A percentile compares a stretch with the other conserved stretches of the same genome.
phyloP scores from a whole-genome alignment of 2,888 invertebrate genomes.

The Agelastica alni region DNA sequence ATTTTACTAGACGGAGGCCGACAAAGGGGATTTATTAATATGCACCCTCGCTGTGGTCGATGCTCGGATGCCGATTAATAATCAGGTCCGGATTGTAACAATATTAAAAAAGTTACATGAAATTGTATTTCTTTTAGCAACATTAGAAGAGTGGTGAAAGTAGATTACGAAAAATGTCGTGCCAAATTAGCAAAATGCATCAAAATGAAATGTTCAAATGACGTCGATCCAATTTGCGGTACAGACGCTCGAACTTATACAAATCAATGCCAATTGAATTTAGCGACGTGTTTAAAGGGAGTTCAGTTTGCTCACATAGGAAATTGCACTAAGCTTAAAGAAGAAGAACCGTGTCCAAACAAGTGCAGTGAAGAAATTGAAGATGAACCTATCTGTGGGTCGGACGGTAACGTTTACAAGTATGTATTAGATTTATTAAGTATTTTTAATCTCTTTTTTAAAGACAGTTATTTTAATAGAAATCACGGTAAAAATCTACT shows the following conservation, averaged over 20 bases:
- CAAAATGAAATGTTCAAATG: constrained; percentile 71
- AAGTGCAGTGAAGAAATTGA: constrained; percentile 62
- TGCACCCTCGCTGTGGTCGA: too few species aligned
- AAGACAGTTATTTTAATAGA: too few species aligned
- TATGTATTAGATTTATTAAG: too few species aligned
- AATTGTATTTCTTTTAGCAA: too few species aligned
- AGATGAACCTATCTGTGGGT: constrained; percentile 81
- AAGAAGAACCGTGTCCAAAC: constrained; percentile 66
- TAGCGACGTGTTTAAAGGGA: constrained; percentile 85
- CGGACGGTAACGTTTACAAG: constrained; percentile 87
- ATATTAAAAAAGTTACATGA: too few species aligned
- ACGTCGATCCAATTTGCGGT: constrained; percentile 82
- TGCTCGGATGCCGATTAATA: too few species aligned
- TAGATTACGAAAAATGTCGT: constrained; percentile 82
- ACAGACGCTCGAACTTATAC: constrained; percentile 85
- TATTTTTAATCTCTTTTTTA: too few species aligned
- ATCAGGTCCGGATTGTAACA: too few species aligned
- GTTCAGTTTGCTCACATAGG: constrained; percentile 88
- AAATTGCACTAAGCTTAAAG: constrained; percentile 76
- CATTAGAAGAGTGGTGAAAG: constrained; percentile 66
- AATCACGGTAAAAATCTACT: too few species aligned
- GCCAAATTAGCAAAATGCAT: constrained; percentile 74
- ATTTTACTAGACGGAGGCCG: too few species aligned
- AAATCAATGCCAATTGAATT: constrained; percentile 80
- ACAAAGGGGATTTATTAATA: too few species aligned